Percentiles rank a stretch among this genome's conserved stretches.
Evolutionary conservation across 1,140 invertebrate genomes (phyloP).

Genomic region (fruit fly (Drosophila melanogaster)): Release_6_plus_ISO1_MT NC_004354.4:19504501-19505000

Average conservation of each 20-base stretch:
- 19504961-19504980: no score
- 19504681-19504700: not conserved
- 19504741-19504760: not conserved
- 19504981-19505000: no score
- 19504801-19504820: not conserved
- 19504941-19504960: no score
- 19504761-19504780: not conserved
- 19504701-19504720: not conserved
- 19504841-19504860: no score
- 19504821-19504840: no score
- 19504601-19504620: not conserved
- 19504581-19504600: slow-evolving; percentile 18
- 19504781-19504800: not conserved
- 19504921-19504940: no score
- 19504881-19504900: no score
- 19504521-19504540: slow-evolving; percentile 2
- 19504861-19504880: no score
- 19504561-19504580: not conserved
- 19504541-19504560: not conserved
- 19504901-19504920: no score
- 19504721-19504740: not conserved
- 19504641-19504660: not conserved
- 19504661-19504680: not conserved
- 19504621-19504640: not conserved
- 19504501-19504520: slow-evolving; percentile 7